Percentiles rank a stretch among this genome's conserved stretches.
phyloP scores from a whole-genome alignment of 1,140 invertebrate genomes.

The Babylonia areolata region DNA sequence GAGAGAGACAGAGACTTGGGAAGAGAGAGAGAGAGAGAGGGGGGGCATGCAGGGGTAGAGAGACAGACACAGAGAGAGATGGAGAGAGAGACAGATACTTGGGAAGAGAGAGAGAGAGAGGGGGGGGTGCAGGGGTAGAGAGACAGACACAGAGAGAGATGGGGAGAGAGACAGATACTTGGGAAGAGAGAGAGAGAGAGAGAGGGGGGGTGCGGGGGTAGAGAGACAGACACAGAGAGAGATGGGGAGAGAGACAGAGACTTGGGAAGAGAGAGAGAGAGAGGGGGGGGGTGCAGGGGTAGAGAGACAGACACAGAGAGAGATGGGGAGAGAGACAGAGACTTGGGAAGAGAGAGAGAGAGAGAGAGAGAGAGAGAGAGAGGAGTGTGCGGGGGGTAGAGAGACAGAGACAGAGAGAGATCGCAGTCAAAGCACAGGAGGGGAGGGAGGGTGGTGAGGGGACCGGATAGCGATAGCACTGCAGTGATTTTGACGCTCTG shows the following conservation, averaged over 20 bases:
- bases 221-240: no score
- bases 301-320: neutral
- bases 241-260: slow-evolving; percentile 29
- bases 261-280: no score
- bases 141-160: neutral
- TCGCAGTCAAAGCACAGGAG: no score
- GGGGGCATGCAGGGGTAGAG: neutral
- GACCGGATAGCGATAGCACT: neutral
- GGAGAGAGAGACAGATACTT: no score
- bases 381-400: neutral
- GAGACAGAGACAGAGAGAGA: slow-evolving; percentile 1
- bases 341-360: neutral
- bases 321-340: neutral
- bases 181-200: slow-evolving; percentile 7
- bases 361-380: neutral
- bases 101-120: no score
- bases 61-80: neutral
- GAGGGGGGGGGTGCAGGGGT: no score
- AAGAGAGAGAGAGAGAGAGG: neutral
- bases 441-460: no score
- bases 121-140: no score
- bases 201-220: slow-evolving; percentile 4
- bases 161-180: slow-evolving; percentile 2
- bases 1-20: no score
- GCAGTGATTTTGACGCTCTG: no score